Evolutionary conservation across 2,113 vertebrate species (phyloP).

Genomic region (Ictalurus furcatus): DNA sequence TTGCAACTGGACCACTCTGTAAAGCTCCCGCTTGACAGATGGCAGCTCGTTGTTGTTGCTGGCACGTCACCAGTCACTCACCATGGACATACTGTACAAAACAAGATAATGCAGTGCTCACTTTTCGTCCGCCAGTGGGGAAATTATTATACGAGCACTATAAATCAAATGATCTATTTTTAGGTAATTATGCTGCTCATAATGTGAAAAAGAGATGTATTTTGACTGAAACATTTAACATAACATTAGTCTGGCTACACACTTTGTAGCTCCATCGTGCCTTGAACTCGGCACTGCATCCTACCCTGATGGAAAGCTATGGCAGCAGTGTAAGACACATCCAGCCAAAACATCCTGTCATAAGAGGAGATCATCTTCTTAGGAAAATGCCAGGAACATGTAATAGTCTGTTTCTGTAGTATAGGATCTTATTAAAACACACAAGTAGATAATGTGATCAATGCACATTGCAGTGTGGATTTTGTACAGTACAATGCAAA

Average conservation of each 20-base stretch:
- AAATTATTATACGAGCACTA: neutral
- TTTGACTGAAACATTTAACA: slow-evolving; percentile 27
- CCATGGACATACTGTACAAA: slow-evolving; percentile 50
- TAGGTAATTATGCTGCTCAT: neutral
- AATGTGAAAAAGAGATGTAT: neutral
- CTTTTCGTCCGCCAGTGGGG: neutral
- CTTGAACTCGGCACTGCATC: neutral
- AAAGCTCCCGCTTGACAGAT: slow-evolving; percentile 54
- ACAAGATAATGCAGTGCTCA: slow-evolving; percentile 28
- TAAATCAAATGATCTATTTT: neutral
- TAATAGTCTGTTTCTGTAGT: neutral
- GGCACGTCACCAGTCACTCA: slow-evolving; percentile 47
- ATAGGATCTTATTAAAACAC: neutral
- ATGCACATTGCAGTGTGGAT: neutral
- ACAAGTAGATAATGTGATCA: neutral
- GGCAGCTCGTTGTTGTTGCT: slow-evolving; percentile 54
- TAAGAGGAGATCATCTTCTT: slow-evolving; percentile 22
- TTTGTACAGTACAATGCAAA: neutral
- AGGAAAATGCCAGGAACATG: slow-evolving; percentile 14
- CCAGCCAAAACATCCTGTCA: neutral
- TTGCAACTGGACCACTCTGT: slow-evolving; percentile 43
- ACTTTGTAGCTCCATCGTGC: neutral
- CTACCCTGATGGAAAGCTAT: neutral
- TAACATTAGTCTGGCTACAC: slow-evolving; percentile 23
- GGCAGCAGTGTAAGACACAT: neutral